phyloP scores from a whole-genome alignment of 2,888 invertebrate genomes.

The Scelioninae gen. 1 region DNA sequence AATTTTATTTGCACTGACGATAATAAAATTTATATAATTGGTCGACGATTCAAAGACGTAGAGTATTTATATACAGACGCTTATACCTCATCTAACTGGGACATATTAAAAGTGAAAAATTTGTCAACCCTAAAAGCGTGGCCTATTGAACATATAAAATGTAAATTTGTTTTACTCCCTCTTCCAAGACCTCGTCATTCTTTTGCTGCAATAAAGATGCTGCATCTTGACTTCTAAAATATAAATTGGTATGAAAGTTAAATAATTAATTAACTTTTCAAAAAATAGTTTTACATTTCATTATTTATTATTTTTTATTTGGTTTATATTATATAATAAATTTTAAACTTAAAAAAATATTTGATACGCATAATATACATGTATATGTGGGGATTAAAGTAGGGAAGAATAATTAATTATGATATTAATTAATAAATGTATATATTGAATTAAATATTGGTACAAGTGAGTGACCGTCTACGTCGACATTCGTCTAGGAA shows the following conservation, averaged over 20 bases:
- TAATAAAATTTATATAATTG: conserved; percentile 12
- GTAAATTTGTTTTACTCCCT: conserved; percentile 1
- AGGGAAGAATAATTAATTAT: too few relatives aligned
- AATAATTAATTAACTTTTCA: too few relatives aligned
- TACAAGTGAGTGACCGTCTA: too few relatives aligned
- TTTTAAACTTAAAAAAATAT: too few relatives aligned
- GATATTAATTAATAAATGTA: too few relatives aligned
- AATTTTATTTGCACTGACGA: conserved; percentile 1
- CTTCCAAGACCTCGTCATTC: neutral
- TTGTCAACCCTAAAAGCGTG: neutral
- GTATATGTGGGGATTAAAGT: too few relatives aligned
- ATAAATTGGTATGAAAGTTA: neutral
- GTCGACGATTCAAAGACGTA: neutral
- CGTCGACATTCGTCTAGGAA: too few relatives aligned
- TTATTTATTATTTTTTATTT: too few relatives aligned
- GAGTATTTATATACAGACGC: conserved; percentile 1
- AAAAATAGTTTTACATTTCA: too few relatives aligned
- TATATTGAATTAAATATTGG: too few relatives aligned
- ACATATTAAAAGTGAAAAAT: conserved; percentile 10
- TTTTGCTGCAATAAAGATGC: conserved; percentile 1
- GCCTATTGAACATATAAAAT: conserved; percentile 1
- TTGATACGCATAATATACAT: too few relatives aligned
- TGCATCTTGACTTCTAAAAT: neutral
- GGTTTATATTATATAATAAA: too few relatives aligned
- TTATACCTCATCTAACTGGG: neutral